phyloP scores from a whole-genome alignment of 2,113 vertebrate species.

The Vombatus ursinus region DNA sequence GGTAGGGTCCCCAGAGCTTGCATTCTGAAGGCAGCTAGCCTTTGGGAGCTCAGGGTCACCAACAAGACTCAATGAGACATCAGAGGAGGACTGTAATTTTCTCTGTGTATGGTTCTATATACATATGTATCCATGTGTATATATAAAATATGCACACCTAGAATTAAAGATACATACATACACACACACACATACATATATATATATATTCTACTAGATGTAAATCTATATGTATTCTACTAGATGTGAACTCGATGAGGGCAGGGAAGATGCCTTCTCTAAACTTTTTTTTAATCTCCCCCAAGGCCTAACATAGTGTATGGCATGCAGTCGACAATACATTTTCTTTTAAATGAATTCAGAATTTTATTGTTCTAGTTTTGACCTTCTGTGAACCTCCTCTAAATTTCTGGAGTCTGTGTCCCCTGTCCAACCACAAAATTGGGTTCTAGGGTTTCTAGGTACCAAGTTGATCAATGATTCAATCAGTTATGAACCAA shows the following conservation, averaged over 20 bases:
- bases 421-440: background rate
- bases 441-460: background rate
- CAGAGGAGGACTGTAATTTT: background rate
- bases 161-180: background rate
- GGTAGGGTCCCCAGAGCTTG: background rate
- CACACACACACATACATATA: no score
- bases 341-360: background rate
- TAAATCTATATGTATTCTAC: background rate
- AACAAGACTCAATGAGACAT: background rate
- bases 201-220: no score
- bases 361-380: background rate
- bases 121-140: background rate
- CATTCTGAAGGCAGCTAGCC: background rate
- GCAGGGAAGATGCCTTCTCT: background rate
- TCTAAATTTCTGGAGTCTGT: background rate
- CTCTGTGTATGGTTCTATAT: no score
- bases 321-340: background rate
- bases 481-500: background rate
- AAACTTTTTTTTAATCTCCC: background rate
- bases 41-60: no score
- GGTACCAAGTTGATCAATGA: background rate
- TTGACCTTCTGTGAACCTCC: background rate
- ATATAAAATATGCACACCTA: background rate
- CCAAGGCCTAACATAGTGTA: background rate
- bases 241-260: background rate